Percentiles rank a stretch among this genome's conserved stretches.
phyloP scores from a whole-genome alignment of 2,888 invertebrate species.

The Auanema freiburgensis region DNA sequence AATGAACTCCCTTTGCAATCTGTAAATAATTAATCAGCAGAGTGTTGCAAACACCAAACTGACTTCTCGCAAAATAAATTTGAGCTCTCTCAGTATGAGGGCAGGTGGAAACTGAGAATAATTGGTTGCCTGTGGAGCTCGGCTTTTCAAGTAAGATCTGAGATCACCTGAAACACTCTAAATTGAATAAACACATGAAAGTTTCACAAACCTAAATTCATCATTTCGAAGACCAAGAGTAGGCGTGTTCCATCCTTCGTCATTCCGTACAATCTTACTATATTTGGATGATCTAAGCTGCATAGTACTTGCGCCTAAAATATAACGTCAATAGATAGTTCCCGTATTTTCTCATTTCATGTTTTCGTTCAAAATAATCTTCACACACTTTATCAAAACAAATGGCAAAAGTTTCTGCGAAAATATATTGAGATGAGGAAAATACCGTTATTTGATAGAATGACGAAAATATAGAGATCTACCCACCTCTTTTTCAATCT shows the following conservation, averaged over 20 bases:
- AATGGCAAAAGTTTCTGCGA: background rate
- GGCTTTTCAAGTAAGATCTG: constrained; percentile 45
- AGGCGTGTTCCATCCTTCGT: constrained; percentile 71
- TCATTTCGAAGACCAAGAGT: constrained; percentile 91
- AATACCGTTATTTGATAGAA: background rate
- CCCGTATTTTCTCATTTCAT: constrained; percentile 2
- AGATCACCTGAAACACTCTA: constrained; percentile 44
- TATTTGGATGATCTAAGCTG: constrained; percentile 89
- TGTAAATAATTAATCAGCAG: constrained; percentile 72
- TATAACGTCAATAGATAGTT: background rate
- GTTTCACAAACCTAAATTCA: constrained; percentile 84
- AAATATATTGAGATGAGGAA: background rate
- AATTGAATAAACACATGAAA: background rate
- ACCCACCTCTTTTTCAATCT: constrained; percentile 34
- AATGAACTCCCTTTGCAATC: constrained; percentile 75
- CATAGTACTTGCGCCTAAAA: constrained; percentile 88
- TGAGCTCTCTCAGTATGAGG: constrained; percentile 66
- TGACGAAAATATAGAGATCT: background rate
- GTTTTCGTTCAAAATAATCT: background rate
- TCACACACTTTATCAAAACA: constrained; percentile 3
- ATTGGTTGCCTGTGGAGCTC: constrained; percentile 41
- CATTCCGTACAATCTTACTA: constrained; percentile 71
- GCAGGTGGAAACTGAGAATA: constrained; percentile 73
- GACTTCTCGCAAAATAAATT: constrained; percentile 72
- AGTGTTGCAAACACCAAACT: constrained; percentile 66